phyloP scores from a whole-genome alignment of 2,888 invertebrate genomes.

The Petrolisthes cinctipes region DNA sequence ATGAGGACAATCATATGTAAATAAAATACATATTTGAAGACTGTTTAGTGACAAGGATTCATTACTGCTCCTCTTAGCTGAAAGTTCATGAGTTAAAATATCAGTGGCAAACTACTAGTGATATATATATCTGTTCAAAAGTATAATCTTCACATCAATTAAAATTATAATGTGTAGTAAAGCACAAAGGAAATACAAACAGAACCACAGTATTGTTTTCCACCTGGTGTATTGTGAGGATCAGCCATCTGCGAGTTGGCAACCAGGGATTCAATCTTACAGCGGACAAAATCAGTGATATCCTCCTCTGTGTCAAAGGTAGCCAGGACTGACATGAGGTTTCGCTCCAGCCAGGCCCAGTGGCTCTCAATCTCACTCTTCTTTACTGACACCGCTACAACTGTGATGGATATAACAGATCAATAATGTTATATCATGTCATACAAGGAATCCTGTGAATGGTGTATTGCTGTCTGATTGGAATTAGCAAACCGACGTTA shows the following conservation, averaged over 20 bases:
- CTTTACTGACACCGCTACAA: slow-evolving; percentile 89
- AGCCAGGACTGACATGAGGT: slow-evolving; percentile 86
- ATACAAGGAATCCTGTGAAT: too few relatives aligned
- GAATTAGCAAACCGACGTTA: too few relatives aligned
- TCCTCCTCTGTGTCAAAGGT: slow-evolving; percentile 95
- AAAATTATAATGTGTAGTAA: not conserved
- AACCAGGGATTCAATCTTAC: slow-evolving; percentile 95
- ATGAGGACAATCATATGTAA: not conserved
- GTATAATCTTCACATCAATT: not conserved
- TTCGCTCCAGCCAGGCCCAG: slow-evolving; percentile 93
- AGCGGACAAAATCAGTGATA: slow-evolving; percentile 92
- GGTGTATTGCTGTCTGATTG: too few relatives aligned
- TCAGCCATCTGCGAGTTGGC: slow-evolving; percentile 73
- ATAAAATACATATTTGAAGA: not conserved
- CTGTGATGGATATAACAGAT: slow-evolving; percentile 72
- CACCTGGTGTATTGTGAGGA: slow-evolving; percentile 41
- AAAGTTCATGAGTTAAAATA: too few relatives aligned
- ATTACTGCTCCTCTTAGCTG: too few relatives aligned
- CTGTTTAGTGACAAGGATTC: too few relatives aligned
- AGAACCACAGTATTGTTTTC: too few relatives aligned
- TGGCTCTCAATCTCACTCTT: slow-evolving; percentile 88
- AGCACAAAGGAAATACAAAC: too few relatives aligned
- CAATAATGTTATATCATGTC: too few relatives aligned
- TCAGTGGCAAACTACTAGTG: too few relatives aligned
- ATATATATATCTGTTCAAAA: too few relatives aligned